Conservation (phyloP, 2,113 vertebrate genomes). For the Otolemur garnettii region DNA sequence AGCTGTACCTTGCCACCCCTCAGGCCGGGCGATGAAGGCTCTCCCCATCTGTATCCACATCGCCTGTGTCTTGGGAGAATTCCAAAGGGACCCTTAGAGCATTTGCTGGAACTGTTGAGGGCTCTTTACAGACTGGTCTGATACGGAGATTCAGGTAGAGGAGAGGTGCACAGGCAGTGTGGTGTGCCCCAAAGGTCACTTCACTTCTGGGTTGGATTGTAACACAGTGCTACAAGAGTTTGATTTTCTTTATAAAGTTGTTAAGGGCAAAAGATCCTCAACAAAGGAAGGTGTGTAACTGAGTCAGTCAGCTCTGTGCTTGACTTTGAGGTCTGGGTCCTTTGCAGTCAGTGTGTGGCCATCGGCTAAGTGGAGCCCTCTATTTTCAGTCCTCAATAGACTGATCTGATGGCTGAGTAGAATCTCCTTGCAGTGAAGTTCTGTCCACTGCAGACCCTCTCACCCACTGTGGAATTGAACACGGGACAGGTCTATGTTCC, state of each 20-base stretch:
- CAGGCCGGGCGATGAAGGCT: background rate
- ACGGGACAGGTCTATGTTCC: rapidly evolving
- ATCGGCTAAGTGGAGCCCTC: background rate
- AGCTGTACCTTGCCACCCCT: background rate
- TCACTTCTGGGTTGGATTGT: background rate
- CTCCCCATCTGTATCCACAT: background rate
- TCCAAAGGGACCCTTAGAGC: background rate
- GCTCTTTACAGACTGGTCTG: background rate
- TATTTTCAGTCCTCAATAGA: rapidly evolving
- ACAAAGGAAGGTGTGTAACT: background rate
- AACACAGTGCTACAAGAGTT: background rate
- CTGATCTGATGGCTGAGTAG: background rate
- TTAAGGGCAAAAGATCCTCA: background rate
- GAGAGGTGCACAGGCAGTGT: no score
- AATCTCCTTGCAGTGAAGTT: background rate
- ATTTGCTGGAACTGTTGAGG: background rate
- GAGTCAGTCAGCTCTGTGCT: background rate
- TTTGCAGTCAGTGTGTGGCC: background rate
- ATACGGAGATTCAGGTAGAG: background rate
- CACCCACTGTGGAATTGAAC: background rate
- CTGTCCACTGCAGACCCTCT: background rate
- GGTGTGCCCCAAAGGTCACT: background rate
- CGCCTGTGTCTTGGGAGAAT: background rate
- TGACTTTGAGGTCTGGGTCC: background rate
- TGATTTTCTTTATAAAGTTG: background rate